Conservation (phyloP, 2,797 vertebrate species). For the Periophthalmus magnuspinnatus region DNA sequence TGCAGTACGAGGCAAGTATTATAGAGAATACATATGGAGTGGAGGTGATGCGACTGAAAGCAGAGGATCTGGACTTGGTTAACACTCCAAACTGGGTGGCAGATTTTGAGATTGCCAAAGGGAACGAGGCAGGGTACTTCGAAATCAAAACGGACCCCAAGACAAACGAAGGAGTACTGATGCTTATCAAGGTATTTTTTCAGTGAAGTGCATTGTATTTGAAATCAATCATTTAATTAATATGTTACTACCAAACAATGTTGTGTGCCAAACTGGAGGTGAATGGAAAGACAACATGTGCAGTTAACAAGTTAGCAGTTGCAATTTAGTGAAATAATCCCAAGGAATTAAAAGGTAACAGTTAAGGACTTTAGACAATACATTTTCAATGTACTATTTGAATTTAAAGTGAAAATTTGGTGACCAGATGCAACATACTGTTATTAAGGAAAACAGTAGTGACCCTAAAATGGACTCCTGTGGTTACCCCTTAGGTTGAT, state of each 20-base stretch:
- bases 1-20: conserved; percentile 81
- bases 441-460: background rate
- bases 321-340: background rate
- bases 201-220: background rate
- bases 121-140: conserved; percentile 90
- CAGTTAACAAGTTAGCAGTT: background rate
- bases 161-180: conserved; percentile 89
- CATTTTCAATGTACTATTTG: background rate
- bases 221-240: background rate
- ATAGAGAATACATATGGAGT: conserved; percentile 83
- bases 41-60: conserved; percentile 87
- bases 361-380: too few species aligned
- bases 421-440: background rate
- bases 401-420: background rate
- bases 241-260: background rate
- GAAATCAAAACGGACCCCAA: conserved; percentile 82
- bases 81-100: conserved; percentile 83
- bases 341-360: background rate
- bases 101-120: conserved; percentile 82
- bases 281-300: background rate
- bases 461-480: background rate
- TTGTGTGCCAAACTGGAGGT: background rate
- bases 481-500: background rate
- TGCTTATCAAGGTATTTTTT: conserved; percentile 85
- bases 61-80: conserved; percentile 80